A percentile compares a stretch with the other conserved stretches of the same genome.
These are phyloP conservation scores for Oncorhynchus tshawytscha DNA, from an alignment of 2,113 vertebrate species.

Conservation along the genomic window DNA sequence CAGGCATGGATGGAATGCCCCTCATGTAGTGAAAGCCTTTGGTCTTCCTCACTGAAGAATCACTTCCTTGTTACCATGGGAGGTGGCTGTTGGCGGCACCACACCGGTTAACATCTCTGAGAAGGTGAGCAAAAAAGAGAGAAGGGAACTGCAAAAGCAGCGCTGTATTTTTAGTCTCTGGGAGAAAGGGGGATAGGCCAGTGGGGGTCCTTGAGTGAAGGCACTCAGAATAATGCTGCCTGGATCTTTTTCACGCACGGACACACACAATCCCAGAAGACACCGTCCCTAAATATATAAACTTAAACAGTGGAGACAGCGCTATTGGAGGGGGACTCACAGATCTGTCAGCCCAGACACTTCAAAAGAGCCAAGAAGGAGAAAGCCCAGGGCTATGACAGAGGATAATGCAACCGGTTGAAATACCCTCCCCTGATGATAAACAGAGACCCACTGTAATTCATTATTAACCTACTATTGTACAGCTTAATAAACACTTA, in stretches of 20 bases:
- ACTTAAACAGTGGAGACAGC: background rate
- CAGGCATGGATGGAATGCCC: constrained; percentile 6
- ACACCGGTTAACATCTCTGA: constrained; percentile 20
- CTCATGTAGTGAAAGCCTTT: background rate
- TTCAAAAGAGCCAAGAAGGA: background rate
- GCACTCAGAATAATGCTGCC: background rate
- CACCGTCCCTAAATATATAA: background rate
- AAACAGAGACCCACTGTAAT: background rate
- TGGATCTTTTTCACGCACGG: background rate
- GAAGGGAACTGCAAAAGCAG: constrained; percentile 7
- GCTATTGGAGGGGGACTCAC: background rate
- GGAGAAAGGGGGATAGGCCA: background rate
- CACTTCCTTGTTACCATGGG: constrained; percentile 3
- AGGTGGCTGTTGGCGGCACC: background rate
- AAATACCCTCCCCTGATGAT: background rate
- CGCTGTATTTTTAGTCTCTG: constrained; percentile 39
- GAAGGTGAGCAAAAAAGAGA: background rate
- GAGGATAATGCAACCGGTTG: constrained; percentile 14
- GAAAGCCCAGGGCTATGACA: background rate
- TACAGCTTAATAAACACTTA: constrained; percentile 6
- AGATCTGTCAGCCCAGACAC: constrained; percentile 7
- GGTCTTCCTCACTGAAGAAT: background rate
- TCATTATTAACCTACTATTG: background rate
- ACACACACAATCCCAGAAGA: constrained; percentile 1
- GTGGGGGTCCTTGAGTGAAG: background rate